A percentile compares a stretch with the other conserved stretches of the same genome.
Evolutionary conservation across 2,797 vertebrate species (phyloP).

Genomic region (Discoglossus pictus): DNA sequence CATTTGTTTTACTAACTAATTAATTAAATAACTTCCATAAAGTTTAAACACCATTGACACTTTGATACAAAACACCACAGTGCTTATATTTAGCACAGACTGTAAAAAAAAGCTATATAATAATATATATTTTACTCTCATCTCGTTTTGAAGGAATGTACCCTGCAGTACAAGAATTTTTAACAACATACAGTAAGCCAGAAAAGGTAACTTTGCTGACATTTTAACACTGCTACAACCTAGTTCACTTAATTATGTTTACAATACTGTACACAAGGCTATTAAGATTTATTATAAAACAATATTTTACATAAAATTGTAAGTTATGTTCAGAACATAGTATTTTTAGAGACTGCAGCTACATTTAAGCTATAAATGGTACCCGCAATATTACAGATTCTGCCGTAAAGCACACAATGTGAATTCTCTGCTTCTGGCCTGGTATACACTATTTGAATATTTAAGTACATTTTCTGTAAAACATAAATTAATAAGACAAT

Average conservation of each 20-base stretch:
- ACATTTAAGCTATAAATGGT: slow-evolving; percentile 70
- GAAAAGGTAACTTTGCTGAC: slow-evolving; percentile 58
- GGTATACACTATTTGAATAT: slow-evolving; percentile 49
- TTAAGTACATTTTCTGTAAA: slow-evolving; percentile 48
- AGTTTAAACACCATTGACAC: slow-evolving; percentile 65
- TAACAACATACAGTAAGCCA: slow-evolving; percentile 61
- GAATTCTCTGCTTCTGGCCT: slow-evolving; percentile 67
- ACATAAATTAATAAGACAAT: slow-evolving; percentile 50
- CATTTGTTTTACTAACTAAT: slow-evolving; percentile 57
- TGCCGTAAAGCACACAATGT: slow-evolving; percentile 62
- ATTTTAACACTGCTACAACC: slow-evolving; percentile 62
- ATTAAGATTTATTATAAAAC: slow-evolving; percentile 76
- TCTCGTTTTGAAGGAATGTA: slow-evolving; percentile 67
- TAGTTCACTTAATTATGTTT: slow-evolving; percentile 68
- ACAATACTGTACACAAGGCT: slow-evolving; percentile 80
- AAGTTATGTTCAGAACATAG: slow-evolving; percentile 59
- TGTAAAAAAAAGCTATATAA: slow-evolving; percentile 62
- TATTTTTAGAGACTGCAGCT: slow-evolving; percentile 65
- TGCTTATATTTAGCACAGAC: slow-evolving; percentile 67
- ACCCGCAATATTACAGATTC: slow-evolving; percentile 64
- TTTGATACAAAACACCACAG: slow-evolving; percentile 66
- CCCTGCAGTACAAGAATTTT: slow-evolving; percentile 69
- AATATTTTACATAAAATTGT: slow-evolving; percentile 57
- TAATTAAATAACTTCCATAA: slow-evolving; percentile 63
- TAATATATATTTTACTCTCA: slow-evolving; percentile 57